Conservation (phyloP, 2,113 vertebrate species). For the Pithys albifrons region DNA sequence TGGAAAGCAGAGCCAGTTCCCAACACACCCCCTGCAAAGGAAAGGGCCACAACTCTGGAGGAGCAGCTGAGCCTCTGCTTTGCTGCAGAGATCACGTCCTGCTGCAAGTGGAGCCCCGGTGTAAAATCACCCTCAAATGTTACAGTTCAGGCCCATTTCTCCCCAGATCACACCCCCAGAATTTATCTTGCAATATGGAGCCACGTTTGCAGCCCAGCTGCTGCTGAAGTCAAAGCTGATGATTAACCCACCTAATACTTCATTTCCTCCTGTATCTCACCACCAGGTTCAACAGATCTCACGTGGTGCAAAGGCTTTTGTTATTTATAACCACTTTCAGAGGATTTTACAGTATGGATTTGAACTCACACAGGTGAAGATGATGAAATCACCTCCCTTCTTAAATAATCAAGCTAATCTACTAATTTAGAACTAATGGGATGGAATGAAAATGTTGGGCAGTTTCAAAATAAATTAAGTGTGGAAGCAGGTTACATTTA, state of each 20-base stretch:
- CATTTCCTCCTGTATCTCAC: background rate
- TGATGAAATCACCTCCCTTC: background rate
- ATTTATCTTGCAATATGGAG: fast-evolving
- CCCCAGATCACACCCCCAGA: fast-evolving
- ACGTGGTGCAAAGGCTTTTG: background rate
- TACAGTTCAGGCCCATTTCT: background rate
- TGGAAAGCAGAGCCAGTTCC: background rate
- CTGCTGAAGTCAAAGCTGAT: background rate
- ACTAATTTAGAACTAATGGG: constrained; percentile 8
- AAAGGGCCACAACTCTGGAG: background rate
- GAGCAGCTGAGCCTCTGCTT: fast-evolving
- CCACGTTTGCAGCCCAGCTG: background rate
- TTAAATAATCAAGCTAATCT: background rate
- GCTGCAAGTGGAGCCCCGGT: background rate
- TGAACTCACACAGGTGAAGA: background rate
- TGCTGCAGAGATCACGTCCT: background rate
- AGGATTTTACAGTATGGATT: background rate
- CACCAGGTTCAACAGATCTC: background rate
- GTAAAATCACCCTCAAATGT: fast-evolving
- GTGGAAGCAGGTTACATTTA: constrained; percentile 21
- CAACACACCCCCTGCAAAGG: fast-evolving
- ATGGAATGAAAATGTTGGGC: background rate
- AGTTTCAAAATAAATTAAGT: constrained; percentile 49
- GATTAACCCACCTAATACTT: background rate
- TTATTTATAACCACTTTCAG: background rate